Base-by-base conservation (phyloP, 2,797 vertebrate genomes). In the Catostomus latipinnis region DNA sequence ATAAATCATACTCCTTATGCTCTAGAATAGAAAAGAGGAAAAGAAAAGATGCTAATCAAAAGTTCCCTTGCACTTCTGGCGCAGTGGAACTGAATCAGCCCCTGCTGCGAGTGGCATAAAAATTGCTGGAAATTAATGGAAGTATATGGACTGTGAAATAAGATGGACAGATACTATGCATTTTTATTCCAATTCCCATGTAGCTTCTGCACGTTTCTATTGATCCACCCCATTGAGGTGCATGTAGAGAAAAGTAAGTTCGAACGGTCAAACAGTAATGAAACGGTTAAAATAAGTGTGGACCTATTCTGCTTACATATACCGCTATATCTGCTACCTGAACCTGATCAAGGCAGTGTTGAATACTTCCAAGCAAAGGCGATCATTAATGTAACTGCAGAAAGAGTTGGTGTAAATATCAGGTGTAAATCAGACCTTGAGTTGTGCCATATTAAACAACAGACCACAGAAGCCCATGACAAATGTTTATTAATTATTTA, bases 101-200 rank as follows among this genome's bases (percentile, higher is more conserved):
- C 49, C 78, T 54, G 48, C 69, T 50, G 49, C 1, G 18, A 73
- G 66, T 52, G 54, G 16, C 72, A 67, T 63, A 54, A 63, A 74
- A 16, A 60, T 50, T 11, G 34, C 10, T 49, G 69, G 58, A 71
- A 66, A 43, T 61, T 66, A 66, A 16, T 54, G 16, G 53, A 60
- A n/a, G 58, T 57, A 57, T 60, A 43, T 74, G 54, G 46, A 63
- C 61, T 50, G 63, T 71, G 58, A 78, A 78, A 70, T 53, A 52
- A 81, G 76, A 50, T 72, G 57, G 56, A 73, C 63, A 78, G 46
- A 46, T 56, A 57, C 56, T 34, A 78, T 56, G 71, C 18, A 56
- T 57, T n/a, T 71, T 67, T 61, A 43, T 60, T 74, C 48, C 70
- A 43, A 12, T 77, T 68, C 18, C 4, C 56, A 48, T 74, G 63